phyloP scores from a whole-genome alignment of 2,888 invertebrate species.

The Heliconius aoede region DNA sequence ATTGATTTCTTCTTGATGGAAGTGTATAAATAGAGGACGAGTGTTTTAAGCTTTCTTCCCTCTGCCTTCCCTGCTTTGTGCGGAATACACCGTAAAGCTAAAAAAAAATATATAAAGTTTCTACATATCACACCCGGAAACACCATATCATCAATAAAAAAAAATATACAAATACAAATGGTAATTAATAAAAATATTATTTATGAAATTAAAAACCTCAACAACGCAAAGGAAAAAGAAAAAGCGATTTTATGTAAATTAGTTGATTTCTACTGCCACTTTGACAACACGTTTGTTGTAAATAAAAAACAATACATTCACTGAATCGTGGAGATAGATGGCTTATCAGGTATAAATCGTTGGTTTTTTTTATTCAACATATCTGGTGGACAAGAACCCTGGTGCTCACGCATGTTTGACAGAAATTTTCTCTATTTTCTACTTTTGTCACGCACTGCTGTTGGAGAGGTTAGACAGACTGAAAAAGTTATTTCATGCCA shows the following conservation, averaged over 20 bases:
- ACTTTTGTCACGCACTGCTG: too few relatives aligned
- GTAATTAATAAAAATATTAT: constrained; percentile 35
- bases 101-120: background rate
- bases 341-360: constrained; percentile 22
- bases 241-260: constrained; percentile 42
- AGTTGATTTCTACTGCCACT: constrained; percentile 30
- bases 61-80: background rate
- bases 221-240: constrained; percentile 40
- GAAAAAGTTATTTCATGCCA: too few relatives aligned
- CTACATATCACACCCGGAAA: background rate
- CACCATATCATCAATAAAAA: background rate
- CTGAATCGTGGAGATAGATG: constrained; percentile 31
- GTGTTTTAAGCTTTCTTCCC: background rate
- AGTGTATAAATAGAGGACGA: background rate
- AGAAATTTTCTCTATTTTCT: too few relatives aligned
- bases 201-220: constrained; percentile 27
- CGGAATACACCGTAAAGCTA: background rate
- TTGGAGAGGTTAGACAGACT: too few relatives aligned
- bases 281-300: constrained; percentile 32
- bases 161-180: background rate
- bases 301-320: constrained; percentile 14
- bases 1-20: too few relatives aligned
- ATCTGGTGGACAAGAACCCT: background rate
- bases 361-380: background rate
- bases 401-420: too few relatives aligned